Conservation (phyloP, 1,140 invertebrate species). For the Meloidogyne chitwoodi region DNA sequence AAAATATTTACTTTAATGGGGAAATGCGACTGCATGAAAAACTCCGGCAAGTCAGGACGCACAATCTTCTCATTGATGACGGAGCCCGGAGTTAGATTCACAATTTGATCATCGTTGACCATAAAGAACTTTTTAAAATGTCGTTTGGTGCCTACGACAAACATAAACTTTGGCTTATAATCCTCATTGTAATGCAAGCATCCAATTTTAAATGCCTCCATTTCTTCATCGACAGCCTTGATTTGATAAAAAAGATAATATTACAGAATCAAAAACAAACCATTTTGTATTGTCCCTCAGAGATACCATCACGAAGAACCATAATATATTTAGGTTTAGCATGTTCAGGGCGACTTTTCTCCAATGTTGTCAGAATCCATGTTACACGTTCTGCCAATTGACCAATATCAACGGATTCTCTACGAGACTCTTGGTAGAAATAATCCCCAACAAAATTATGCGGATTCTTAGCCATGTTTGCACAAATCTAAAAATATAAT, state of each 20-base stretch:
- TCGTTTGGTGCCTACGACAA: constrained; percentile 36
- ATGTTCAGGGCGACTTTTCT: constrained; percentile 27
- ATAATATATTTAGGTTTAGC: constrained; percentile 29
- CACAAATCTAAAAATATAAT: constrained; percentile 14
- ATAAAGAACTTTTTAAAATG: constrained; percentile 42
- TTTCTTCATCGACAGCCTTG: constrained; percentile 35
- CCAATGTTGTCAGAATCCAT: constrained; percentile 19
- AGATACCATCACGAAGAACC: constrained; percentile 35
- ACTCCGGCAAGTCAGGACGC: constrained; percentile 30
- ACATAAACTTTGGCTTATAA: constrained; percentile 39
- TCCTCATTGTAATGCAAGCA: constrained; percentile 24
- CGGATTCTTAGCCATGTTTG: constrained; percentile 31
- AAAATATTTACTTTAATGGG: constrained; percentile 23
- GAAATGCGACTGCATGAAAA: constrained; percentile 42
- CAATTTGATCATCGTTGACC: constrained; percentile 10
- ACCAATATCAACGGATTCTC: constrained; percentile 27
- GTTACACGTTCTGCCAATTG: constrained; percentile 18
- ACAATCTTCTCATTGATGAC: constrained; percentile 34
- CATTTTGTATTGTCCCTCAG: constrained; percentile 38
- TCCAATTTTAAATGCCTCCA: constrained; percentile 29
- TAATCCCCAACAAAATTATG: constrained; percentile 38
- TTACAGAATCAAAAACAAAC: neutral
- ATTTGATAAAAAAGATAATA: neutral
- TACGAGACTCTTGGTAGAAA: constrained; percentile 34
- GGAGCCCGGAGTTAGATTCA: constrained; percentile 19